Base-by-base conservation (phyloP, 2,888 invertebrate genomes). In the Hypena proboscidalis region DNA sequence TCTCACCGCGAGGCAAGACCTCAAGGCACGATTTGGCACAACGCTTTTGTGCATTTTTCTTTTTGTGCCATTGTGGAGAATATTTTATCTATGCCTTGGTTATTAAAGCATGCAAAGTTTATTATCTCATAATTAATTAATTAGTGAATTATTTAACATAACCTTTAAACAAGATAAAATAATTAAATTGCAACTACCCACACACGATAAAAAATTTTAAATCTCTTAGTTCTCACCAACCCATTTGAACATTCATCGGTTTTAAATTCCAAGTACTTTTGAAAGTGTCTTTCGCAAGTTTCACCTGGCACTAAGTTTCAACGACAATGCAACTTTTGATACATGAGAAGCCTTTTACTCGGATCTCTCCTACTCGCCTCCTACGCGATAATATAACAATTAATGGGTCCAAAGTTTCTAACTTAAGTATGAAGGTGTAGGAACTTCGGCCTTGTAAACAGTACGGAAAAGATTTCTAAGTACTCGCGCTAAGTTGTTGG, bases 331-430 rank as follows among this genome's bases (percentile, higher is more conserved):
- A 70, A 75, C 72, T 77, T 66, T 66, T 65, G 64, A 72, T 67
- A 80, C 80, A 80, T 55, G 76, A 36, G 64, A 80, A 78, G 57
- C 75, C 77, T 80, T 77, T 80, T 60, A 77, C 60, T 37, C 36
- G 55, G 39, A 36, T 36, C 37, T 35, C 34, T 42, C 35, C 10
- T 36, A 10, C 34, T 35, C 38, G 34, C 22, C n/a, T 31, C 43
- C 20, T 34, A 30, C 37, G 47, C 50, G 42, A 54, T 59, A 44
- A 60, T 69, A 58, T 57, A 58, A 58, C 61, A 64, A 67, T 68
- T 74, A 73, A 71, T 67, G 63, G 65, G 43, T 32, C 17, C 42
- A 57, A 51, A 46, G 14, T 48, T 58, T 14, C 21, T 32, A 55
- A 46, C 42, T 58, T 33, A 27, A 36, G 46, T 43, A 36, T 39